Evolutionary conservation across 2,888 invertebrate genomes (phyloP), one percentile per base, ranked within the genome.

Genomic region (Xanthostigma xanthostigma): DNA sequence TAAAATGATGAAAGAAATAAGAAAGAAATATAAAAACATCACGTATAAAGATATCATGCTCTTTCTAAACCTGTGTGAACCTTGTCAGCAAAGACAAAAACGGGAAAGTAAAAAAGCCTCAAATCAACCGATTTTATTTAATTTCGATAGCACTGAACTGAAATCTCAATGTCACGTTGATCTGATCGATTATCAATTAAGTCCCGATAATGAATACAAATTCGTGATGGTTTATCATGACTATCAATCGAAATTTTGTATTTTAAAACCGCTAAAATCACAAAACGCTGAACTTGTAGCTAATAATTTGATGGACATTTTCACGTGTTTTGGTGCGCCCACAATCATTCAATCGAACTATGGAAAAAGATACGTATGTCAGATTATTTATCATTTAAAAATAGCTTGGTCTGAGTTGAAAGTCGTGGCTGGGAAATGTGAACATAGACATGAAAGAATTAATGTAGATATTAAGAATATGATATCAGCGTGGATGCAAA

Each of bases 161-260:
- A 27, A 27, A 27, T 27, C 27, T 27, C 27, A 27, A 27, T 27
- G 27, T 27, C 27, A 27, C 27, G 27, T 27, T 27, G 27, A 27
- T 27, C 27, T 27, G 1, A 27, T 27, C 6, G 27, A 27, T 27
- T 27, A 27, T 27, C 27, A 27, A 27, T 27, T 27, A 27, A 27
- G 6, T 27, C 27, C 27, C 6, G 27, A 27, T 27, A 27, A 27
- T 27, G 27, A 27, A 5, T 27, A 27, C 27, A 27, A 27, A 27
- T 27, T 27, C 27, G 27, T 27, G 27, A 27, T 27, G 27, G 27
- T 27, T 27, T 64, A 38, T 38, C 12, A 38, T 6, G 38, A 38
- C 13, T 38, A 13, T 38, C n/a, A n/a, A 38, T 8, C 38, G 8
- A 38, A 38, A 38, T 38, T 38, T 38, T 38, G 38, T 38, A 4